Evolutionary conservation across 2,113 vertebrate species (phyloP), one percentile per base, ranked within the genome.

Genomic region (Chaenogobius annularis): DNA sequence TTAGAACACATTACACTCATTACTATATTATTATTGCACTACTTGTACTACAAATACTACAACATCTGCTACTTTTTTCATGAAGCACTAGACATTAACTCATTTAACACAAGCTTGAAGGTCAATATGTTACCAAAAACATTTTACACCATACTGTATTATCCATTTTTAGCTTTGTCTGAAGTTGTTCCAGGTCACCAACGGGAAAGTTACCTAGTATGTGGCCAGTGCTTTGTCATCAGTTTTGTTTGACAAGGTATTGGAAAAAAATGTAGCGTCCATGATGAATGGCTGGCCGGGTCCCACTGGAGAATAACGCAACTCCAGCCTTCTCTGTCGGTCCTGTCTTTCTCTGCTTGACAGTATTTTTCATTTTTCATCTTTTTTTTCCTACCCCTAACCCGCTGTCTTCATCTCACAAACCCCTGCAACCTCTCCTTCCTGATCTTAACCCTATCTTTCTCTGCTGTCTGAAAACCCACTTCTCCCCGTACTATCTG

Each of bases 211-310:
- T 87, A 83, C 75, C 80, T 80, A 71, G 78, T 69, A 35, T 77
- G 70, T 67, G 79, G 70, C 84, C 87, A 84, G 75, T 86, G 87
- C 86, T 86, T 89, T 82, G 85, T 91, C 90, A 92, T 88, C 88
- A 90, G 78, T 70, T 89, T 91, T 84, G 83, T 87, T 77, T 84
- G 73, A 88, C 81, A 88, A 82, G 78, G 74, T 69, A 74, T 79
- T 52, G 56, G 65, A 63, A 59, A 80, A 83, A 81, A 83, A 37
- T 44, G 10, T 44, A 66, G 37, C 37, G 44, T 79, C 66, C 72
- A 66, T 90, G 85, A 91, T 90, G 86, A 89, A 89, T 86, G 83
- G 76, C 83, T 84, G 85, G 87, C 83, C 88, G 88, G 78, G 37
- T 89, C 84, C 89, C 84, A 87, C 82, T 56, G 74, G 83, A 89